Evolutionary conservation across 30 jellyfish, hydroid and myxozoan genomes (phyloP).

Genomic region (Aurelia sp.): DNA sequence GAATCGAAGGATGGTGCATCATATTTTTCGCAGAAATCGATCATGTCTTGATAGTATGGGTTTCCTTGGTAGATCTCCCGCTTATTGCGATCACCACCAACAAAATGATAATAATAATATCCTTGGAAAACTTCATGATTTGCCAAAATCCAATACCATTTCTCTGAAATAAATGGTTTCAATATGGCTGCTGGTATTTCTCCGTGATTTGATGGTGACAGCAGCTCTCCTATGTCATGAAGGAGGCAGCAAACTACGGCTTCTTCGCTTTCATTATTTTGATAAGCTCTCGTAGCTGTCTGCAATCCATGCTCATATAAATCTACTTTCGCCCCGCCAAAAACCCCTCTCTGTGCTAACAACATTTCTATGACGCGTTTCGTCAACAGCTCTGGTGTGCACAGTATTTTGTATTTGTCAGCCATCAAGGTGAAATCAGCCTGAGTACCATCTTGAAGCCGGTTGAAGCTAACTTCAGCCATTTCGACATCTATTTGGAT

Average conservation of each 20-base stretch:
- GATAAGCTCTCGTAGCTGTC: slow-evolving; percentile 71
- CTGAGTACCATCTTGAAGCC: slow-evolving; percentile 55
- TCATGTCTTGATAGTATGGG: slow-evolving; percentile 45
- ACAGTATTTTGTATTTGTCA: slow-evolving; percentile 30
- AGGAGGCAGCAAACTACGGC: slow-evolving; percentile 60
- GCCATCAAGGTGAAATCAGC: slow-evolving; percentile 69
- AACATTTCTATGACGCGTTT: slow-evolving; percentile 35
- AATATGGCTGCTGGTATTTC: slow-evolving; percentile 70
- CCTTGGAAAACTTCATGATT: slow-evolving; percentile 76
- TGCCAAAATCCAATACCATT: slow-evolving; percentile 67
- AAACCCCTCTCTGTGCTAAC: slow-evolving; percentile 9
- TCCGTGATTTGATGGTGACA: slow-evolving; percentile 73
- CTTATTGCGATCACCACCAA: slow-evolving; percentile 57
- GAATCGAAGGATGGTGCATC: slow-evolving; percentile 77
- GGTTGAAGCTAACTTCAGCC: slow-evolving; percentile 23
- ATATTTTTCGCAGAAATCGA: slow-evolving; percentile 57
- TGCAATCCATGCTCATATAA: slow-evolving; percentile 68
- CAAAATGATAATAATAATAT: slow-evolving; percentile 43
- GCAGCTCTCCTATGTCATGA: slow-evolving; percentile 66
- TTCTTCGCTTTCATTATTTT: slow-evolving; percentile 58
- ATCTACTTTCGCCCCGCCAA: slow-evolving; percentile 71
- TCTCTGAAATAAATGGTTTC: slow-evolving; percentile 61
- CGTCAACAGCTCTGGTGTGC: slow-evolving; percentile 52
- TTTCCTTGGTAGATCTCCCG: slow-evolving; percentile 38
- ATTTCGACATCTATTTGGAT: too few species aligned